These are phyloP conservation scores for Gallinago paraguaiae DNA, from an alignment of 2,113 vertebrate species.

Conservation along the genomic window DNA sequence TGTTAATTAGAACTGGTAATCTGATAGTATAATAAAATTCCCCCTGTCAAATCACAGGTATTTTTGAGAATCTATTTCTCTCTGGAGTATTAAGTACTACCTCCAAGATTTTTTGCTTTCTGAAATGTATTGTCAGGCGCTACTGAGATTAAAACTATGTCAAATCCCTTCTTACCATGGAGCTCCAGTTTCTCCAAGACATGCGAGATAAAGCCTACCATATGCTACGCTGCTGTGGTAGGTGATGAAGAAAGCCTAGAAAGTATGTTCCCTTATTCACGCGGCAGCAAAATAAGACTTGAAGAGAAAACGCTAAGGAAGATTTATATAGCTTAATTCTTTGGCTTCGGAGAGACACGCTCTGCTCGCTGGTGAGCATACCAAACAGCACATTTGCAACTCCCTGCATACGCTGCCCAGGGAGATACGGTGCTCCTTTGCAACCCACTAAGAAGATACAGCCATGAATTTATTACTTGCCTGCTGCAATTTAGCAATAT, in stretches of 20 bases:
- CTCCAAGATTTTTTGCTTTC: neutral
- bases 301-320: neutral
- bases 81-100: neutral
- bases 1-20: conserved; percentile 21
- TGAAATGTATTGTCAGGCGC: neutral
- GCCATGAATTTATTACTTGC: neutral
- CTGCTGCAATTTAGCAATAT: neutral
- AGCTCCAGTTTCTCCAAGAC: neutral
- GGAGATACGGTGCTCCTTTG: neutral
- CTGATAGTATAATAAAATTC: neutral
- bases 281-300: neutral
- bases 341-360: neutral
- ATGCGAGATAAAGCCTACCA: neutral
- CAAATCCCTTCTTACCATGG: neutral
- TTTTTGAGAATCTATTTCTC: neutral
- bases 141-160: neutral
- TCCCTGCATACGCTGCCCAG: neutral
- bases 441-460: neutral
- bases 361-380: neutral
- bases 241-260: conserved; percentile 20
- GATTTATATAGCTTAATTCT: conserved; percentile 4
- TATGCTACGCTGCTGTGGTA: neutral
- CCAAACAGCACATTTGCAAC: neutral
- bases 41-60: neutral
- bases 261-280: neutral